Evolutionary conservation across 2,113 vertebrate genomes (phyloP), one percentile per base, ranked within the genome.

Genomic region (Oceanodroma tethys): DNA sequence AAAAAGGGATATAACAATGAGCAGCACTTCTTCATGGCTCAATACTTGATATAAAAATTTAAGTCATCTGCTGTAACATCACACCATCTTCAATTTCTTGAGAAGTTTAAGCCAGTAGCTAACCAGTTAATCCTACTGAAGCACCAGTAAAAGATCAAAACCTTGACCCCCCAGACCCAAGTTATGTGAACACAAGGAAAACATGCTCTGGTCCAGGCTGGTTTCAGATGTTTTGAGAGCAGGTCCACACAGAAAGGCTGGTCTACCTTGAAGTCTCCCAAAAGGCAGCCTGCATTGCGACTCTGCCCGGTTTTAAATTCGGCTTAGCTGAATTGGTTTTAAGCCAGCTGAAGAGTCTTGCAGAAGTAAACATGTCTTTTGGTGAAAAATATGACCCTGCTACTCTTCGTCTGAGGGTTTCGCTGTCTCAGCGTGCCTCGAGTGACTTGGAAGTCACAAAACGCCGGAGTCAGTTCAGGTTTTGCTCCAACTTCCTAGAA

Each of bases 401-500:
- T 65, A 18, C 11, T 63, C 10, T 0, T 27, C 40, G 9, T 6
- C 26, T 16, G 26, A 63, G 71, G n/a, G 27, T 67, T 79, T 59
- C 0, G 0, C 30, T 55, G n/a, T 36, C 66, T 65, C 50, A 43
- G 21, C 3, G 2, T 27, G 36, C 34, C 70, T 74, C 19, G 1
- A 30, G 26, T 26, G 52, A 67, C 32, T 66, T 2, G 0, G 53
- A 79, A 87, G 72, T 11, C 71, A 42, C 21, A 53, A 50, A 63
- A 67, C 32, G 7, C 21, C 7, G 2, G 13, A 58, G 11, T 3
- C 30, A 13, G 19, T 36, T 79, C 40, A 30, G 30, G 10, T 66
- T 74, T 78, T 78, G 11, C 55, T 78, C 59, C 45, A 10, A 0
- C 50, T 73, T 76, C 38, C 45, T 38, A 34, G 20, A 86, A 90